These are phyloP conservation scores for Brachirus orientalis DNA, from an alignment of 2,113 vertebrate genomes.

Conservation along the genomic window DNA sequence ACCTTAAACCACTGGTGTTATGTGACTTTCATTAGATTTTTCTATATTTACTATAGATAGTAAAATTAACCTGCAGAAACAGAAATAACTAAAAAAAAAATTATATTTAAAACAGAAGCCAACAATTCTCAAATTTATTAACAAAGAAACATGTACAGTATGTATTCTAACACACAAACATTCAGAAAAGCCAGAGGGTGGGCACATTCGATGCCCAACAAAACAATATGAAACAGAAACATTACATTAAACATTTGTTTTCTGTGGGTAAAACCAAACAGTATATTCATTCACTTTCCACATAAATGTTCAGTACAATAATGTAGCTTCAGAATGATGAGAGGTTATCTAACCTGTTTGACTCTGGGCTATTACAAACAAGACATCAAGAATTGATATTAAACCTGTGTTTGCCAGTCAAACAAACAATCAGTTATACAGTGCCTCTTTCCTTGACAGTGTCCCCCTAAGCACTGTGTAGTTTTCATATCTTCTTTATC, in stretches of 20 bases:
- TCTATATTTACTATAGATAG: too few species aligned
- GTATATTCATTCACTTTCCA: constrained; percentile 1
- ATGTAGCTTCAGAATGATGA: too few species aligned
- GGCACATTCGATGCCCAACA: constrained; percentile 33
- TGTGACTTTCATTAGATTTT: not conserved
- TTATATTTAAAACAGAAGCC: not conserved
- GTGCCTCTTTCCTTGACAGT: too few species aligned
- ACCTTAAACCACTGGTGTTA: not conserved
- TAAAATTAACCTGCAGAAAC: not conserved
- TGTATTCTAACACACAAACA: constrained; percentile 43
- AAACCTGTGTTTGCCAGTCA: too few species aligned
- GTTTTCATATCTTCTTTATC: too few species aligned
- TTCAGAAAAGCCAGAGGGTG: constrained; percentile 49
- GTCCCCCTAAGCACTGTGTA: too few species aligned
- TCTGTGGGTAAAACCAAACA: not conserved
- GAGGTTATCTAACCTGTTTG: too few species aligned
- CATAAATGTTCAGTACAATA: not conserved
- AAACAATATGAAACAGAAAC: constrained; percentile 44
- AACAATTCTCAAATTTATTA: constrained; percentile 48
- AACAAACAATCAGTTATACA: too few species aligned
- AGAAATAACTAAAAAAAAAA: not conserved
- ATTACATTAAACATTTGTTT: constrained; percentile 40
- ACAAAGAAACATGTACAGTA: constrained; percentile 32
- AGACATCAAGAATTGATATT: too few species aligned
- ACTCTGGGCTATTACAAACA: too few species aligned